A percentile compares a stretch with the other conserved stretches of the same genome.
Evolutionary conservation across 2,797 vertebrate genomes (phyloP).

Genomic region (Phaenicophaeus curvirostris): DNA sequence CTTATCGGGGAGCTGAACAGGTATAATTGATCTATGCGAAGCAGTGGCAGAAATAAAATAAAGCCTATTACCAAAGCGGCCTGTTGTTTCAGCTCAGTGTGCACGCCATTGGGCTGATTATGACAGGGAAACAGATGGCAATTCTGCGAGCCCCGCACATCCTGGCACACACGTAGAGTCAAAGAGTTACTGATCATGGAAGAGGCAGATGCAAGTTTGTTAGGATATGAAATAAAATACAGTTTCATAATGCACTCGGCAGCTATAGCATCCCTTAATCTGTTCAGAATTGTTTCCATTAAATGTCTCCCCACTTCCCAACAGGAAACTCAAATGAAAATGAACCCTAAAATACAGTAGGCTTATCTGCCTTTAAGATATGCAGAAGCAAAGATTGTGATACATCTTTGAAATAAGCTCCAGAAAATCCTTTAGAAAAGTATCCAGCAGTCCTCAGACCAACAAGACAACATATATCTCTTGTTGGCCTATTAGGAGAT

Average conservation of each 20-base stretch:
- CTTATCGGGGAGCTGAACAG: neutral
- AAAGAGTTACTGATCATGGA: slow-evolving; percentile 66
- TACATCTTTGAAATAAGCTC: neutral
- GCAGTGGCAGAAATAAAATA: slow-evolving; percentile 20
- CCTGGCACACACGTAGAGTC: slow-evolving; percentile 53
- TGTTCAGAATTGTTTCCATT: slow-evolving; percentile 41
- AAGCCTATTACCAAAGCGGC: neutral
- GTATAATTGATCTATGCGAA: slow-evolving; percentile 6
- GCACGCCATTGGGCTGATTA: neutral
- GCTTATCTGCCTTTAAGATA: neutral
- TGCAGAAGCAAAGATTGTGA: neutral
- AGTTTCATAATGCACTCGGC: slow-evolving; percentile 46
- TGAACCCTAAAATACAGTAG: neutral
- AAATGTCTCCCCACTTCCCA: slow-evolving; percentile 11
- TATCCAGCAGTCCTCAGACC: neutral
- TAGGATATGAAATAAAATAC: slow-evolving; percentile 68
- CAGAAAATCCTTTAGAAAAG: neutral
- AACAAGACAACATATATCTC: neutral
- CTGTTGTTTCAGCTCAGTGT: slow-evolving; percentile 17
- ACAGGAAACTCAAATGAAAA: neutral
- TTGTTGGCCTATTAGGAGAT: neutral
- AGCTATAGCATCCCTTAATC: slow-evolving; percentile 12
- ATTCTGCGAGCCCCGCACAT: slow-evolving; percentile 44
- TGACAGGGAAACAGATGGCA: slow-evolving; percentile 68
- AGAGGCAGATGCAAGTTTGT: slow-evolving; percentile 71